Evolutionary conservation across 2,888 invertebrate species (phyloP), one percentile per base, ranked within the genome.

Genomic region (Salpingus planirostris): DNA sequence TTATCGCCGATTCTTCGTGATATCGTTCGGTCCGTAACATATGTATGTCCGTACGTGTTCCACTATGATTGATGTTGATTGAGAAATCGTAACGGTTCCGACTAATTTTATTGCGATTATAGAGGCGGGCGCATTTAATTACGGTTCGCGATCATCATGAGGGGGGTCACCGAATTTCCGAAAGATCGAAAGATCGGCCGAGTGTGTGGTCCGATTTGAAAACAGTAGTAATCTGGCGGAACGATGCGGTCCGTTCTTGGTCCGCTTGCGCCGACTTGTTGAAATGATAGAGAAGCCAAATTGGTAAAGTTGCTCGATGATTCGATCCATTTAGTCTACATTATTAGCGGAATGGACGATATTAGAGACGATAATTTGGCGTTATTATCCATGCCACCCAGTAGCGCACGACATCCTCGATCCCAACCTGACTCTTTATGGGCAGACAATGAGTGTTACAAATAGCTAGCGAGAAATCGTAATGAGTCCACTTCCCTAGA

Each of bases 361-460:
- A 55, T 56, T 55, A 49, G 47, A 48, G 47, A 40, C 38, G 50
- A 47, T 52, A 55, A 57, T 55, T 55, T 47, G 45, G 44, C 43
- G 44, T 51, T 51, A 57, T 59, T 57, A 53, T 38, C 47, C 34
- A 54, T 56, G 29, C 59, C 59, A 58, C 59, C 57, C 57, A 57
- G 59, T 59, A 57, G 59, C 57, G 50, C 55, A 59, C 57, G 59
- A 56, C 49, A 52, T 50, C 44, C 47, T 41, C 49, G 43, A 43
- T 48, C 38, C 36, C 24, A 40, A 36, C 38, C 24, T 27, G 31
- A n/a, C 43, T 37, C 34, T 47, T 44, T 47, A 47, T 40, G 18
- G 43, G 46, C 30, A 30, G 38, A 49, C 43, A 37, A 40, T 40
- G 34, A 5, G 14, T 29, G 21, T 29, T 21, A 12, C 24, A 14